These are phyloP conservation scores for rat (Rattus norvegicus) DNA, from an alignment of 2,113 vertebrate species.

Conservation along the genomic window DNA sequence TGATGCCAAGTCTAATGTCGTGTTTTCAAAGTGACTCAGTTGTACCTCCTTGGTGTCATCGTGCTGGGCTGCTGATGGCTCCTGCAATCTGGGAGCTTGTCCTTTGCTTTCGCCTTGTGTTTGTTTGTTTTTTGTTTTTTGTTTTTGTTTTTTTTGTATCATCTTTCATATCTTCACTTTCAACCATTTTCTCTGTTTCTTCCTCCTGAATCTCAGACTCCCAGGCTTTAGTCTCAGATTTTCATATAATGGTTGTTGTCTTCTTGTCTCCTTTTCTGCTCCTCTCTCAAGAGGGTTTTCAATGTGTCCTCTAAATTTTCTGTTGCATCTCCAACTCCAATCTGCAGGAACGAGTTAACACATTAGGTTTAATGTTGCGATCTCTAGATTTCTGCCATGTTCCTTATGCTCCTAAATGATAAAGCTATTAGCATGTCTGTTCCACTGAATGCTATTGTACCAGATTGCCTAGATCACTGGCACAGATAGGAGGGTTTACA, in stretches of 20 bases:
- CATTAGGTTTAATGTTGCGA: background rate
- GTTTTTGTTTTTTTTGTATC: constrained; percentile 2
- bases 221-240: background rate
- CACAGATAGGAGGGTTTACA: constrained; percentile 36
- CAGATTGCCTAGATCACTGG: background rate
- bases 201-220: background rate
- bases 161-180: constrained; percentile 22
- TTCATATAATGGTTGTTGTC: background rate
- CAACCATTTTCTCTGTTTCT: background rate
- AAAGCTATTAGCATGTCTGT: background rate
- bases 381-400: constrained; percentile 3
- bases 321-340: constrained; percentile 24
- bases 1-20: background rate
- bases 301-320: background rate
- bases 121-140: background rate
- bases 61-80: background rate
- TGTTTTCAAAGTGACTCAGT: background rate
- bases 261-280: background rate
- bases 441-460: background rate
- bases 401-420: background rate
- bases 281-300: background rate
- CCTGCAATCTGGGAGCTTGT: constrained; percentile 11
- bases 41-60: background rate
- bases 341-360: constrained; percentile 10
- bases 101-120: background rate